Percentiles rank a stretch among this genome's conserved stretches.
These are phyloP conservation scores for Caenorhabditis japonica DNA, from an alignment of 2,888 invertebrate species.

Conservation along the genomic window DNA sequence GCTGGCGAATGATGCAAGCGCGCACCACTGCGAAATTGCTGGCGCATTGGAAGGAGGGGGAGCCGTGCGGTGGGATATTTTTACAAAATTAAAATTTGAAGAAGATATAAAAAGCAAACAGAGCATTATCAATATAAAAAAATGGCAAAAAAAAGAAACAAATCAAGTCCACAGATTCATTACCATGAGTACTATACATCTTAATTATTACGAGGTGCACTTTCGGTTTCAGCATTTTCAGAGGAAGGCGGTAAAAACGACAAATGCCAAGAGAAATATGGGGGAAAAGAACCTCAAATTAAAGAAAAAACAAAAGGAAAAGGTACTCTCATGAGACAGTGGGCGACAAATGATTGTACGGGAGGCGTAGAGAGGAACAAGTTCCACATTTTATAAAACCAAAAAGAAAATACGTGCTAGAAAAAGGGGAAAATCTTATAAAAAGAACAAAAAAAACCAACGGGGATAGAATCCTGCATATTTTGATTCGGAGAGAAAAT, in stretches of 20 bases:
- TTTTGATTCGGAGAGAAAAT: background rate
- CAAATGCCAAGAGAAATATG: constrained; percentile 1
- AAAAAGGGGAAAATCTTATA: background rate
- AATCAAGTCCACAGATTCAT: constrained; percentile 28
- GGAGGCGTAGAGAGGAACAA: background rate
- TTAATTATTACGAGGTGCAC: constrained; percentile 39
- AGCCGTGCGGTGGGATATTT: too few relatives aligned
- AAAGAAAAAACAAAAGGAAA: background rate
- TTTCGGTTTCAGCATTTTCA: background rate
- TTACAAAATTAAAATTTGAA: too few relatives aligned
- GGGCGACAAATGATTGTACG: background rate
- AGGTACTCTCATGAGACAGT: constrained; percentile 19
- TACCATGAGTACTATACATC: constrained; percentile 35
- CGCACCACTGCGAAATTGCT: too few relatives aligned
- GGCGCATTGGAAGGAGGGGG: too few relatives aligned
- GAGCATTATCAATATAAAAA: too few relatives aligned
- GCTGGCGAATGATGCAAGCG: too few relatives aligned
- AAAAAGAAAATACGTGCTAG: constrained; percentile 5
- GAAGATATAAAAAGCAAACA: too few relatives aligned
- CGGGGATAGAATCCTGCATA: too few relatives aligned
- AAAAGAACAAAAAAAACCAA: background rate
- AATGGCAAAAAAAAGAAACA: background rate
- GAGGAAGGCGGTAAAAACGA: background rate
- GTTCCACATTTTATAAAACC: constrained; percentile 28
- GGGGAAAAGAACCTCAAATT: background rate